Evolutionary conservation across 2,113 vertebrate genomes (phyloP).

Genomic region (Chinchilla lanigera): DNA sequence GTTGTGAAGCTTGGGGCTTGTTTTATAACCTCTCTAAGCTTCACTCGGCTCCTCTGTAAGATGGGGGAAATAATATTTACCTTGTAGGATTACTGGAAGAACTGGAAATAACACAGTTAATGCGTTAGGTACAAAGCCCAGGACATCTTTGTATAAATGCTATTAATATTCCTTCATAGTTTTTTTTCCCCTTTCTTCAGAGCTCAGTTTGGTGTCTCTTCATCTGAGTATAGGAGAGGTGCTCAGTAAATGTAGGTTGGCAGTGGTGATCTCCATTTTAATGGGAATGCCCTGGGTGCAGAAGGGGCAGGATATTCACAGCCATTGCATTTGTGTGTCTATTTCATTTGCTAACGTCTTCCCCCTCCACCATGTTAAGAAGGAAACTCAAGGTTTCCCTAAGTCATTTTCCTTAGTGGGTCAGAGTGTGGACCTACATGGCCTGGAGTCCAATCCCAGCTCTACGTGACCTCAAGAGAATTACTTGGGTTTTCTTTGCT

Average conservation of each 20-base stretch:
- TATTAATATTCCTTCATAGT: not conserved
- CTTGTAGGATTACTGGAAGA: not conserved
- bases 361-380: not conserved
- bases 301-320: not conserved
- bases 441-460: not conserved
- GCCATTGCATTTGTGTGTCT: rapidly evolving
- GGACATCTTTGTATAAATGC: not conserved
- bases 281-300: rapidly evolving
- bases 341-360: not conserved
- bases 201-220: not conserved
- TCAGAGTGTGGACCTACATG: not conserved
- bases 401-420: not conserved
- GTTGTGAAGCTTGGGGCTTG: not conserved
- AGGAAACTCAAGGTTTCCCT: not conserved
- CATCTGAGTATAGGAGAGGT: not conserved
- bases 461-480: not conserved
- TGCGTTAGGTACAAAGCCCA: not conserved
- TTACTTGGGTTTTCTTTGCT: not conserved
- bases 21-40: not conserved
- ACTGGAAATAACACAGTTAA: not conserved
- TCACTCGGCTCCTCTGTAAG: not conserved
- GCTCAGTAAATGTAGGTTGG: not conserved
- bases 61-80: not conserved
- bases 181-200: rapidly evolving
- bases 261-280: rapidly evolving